These are phyloP conservation scores for Sialis lutaria DNA, from an alignment of 2,888 invertebrate species.

Conservation along the genomic window DNA sequence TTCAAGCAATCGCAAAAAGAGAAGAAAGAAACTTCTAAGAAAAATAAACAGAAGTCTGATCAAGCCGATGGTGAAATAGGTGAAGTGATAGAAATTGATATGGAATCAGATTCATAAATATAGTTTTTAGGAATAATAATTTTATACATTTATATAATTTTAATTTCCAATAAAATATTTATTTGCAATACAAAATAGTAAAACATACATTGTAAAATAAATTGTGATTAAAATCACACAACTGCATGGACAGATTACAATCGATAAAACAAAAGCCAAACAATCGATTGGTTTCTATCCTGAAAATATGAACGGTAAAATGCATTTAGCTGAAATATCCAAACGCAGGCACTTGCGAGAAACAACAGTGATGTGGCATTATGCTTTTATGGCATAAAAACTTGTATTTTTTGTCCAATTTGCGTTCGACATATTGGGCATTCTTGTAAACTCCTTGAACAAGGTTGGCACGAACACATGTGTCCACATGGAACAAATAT, in stretches of 20 bases:
- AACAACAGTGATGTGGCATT: no score
- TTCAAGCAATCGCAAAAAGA: conserved; percentile 5
- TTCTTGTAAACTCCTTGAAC: conserved; percentile 38
- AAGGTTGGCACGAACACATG: conserved; percentile 61
- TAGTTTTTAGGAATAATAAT: background rate
- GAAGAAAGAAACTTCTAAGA: conserved; percentile 5
- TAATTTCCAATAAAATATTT: background rate
- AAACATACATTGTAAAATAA: conserved; percentile 2
- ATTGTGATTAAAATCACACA: no score
- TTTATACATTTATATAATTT: background rate
- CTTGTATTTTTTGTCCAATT: conserved; percentile 52
- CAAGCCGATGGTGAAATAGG: conserved; percentile 4
- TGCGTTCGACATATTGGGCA: conserved; percentile 67
- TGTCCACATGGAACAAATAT: conserved; percentile 81
- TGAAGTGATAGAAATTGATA: conserved; percentile 3
- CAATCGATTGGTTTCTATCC: no score
- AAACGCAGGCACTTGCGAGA: no score
- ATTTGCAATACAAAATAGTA: background rate
- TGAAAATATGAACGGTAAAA: no score
- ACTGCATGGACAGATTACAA: no score
- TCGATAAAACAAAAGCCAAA: no score
- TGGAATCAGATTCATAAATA: background rate
- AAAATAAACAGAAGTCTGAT: conserved; percentile 1
- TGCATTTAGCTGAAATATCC: no score
- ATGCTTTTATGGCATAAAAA: conserved; percentile 32